These are phyloP conservation scores for Pseudoips prasinana DNA, from an alignment of 2,888 invertebrate species.

Conservation along the genomic window DNA sequence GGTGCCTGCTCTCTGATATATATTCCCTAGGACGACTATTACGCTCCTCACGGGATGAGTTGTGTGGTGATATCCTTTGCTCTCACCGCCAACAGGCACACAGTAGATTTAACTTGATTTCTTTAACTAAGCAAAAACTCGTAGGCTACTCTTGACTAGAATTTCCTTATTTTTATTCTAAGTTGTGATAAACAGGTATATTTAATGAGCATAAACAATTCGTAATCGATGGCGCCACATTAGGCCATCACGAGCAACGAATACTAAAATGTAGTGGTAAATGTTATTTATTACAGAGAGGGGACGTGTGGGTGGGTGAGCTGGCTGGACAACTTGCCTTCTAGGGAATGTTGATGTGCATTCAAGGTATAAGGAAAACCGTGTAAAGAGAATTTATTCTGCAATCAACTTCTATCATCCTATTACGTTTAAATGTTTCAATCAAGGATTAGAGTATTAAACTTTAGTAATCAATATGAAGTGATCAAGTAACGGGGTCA, in stretches of 20 bases:
- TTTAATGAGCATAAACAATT: constrained; percentile 6
- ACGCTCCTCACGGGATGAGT: too few relatives aligned
- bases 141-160: too few relatives aligned
- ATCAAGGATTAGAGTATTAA: constrained; percentile 9
- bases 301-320: constrained; percentile 59
- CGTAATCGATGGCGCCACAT: constrained; percentile 53
- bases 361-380: constrained; percentile 54
- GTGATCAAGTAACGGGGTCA: constrained; percentile 41
- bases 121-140: too few relatives aligned
- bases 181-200: too few relatives aligned
- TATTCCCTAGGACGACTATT: too few relatives aligned
- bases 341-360: constrained; percentile 71
- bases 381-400: constrained; percentile 26
- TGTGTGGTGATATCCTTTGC: too few relatives aligned
- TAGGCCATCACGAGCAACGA: constrained; percentile 45
- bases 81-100: too few relatives aligned
- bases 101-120: too few relatives aligned
- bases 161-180: too few relatives aligned
- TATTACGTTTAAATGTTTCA: constrained; percentile 14
- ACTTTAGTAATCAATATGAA: constrained; percentile 18
- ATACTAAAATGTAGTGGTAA: constrained; percentile 47
- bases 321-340: constrained; percentile 61
- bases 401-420: constrained; percentile 8
- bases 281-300: constrained; percentile 48
- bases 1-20: too few relatives aligned